A percentile compares a stretch with the other conserved stretches of the same genome.
Evolutionary conservation across 1,140 invertebrate genomes (phyloP).

Genomic region (Heliothis subflexa): DNA sequence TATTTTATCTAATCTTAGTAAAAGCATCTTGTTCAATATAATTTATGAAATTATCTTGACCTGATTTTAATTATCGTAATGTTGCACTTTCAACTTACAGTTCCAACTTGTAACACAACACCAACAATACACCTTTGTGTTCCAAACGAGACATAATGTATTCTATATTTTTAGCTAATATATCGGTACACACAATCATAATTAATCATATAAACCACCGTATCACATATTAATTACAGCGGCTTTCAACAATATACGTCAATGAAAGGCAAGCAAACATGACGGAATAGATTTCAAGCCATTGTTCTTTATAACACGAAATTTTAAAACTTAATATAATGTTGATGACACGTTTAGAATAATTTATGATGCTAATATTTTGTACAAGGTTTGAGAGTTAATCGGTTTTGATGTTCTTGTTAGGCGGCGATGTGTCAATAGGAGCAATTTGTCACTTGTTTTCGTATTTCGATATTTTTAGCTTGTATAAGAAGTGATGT

Average conservation of each 20-base stretch:
- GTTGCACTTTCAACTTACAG: too few species aligned
- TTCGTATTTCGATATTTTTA: too few species aligned
- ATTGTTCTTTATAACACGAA: background rate
- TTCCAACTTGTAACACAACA: too few species aligned
- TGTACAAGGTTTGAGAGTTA: background rate
- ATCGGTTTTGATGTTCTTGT: background rate
- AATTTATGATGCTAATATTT: background rate
- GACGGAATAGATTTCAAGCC: slow-evolving; percentile 14
- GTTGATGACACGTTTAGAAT: background rate
- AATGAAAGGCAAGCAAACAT: background rate
- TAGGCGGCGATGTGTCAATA: background rate
- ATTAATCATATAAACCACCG: slow-evolving; percentile 40
- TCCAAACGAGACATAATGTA: too few species aligned
- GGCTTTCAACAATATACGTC: slow-evolving; percentile 18
- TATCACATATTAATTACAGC: slow-evolving; percentile 35
- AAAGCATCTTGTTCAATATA: too few species aligned
- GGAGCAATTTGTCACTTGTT: background rate
- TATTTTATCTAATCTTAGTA: too few species aligned
- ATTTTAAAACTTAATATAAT: slow-evolving; percentile 17
- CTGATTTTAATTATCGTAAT: too few species aligned
- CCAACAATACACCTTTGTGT: too few species aligned
- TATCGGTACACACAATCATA: slow-evolving; percentile 9
- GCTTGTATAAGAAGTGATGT: too few species aligned
- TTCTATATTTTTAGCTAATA: too few species aligned
- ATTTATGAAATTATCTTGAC: too few species aligned